Base-by-base conservation (phyloP, 2,888 invertebrate genomes). In the Ypsolopha sequella region DNA sequence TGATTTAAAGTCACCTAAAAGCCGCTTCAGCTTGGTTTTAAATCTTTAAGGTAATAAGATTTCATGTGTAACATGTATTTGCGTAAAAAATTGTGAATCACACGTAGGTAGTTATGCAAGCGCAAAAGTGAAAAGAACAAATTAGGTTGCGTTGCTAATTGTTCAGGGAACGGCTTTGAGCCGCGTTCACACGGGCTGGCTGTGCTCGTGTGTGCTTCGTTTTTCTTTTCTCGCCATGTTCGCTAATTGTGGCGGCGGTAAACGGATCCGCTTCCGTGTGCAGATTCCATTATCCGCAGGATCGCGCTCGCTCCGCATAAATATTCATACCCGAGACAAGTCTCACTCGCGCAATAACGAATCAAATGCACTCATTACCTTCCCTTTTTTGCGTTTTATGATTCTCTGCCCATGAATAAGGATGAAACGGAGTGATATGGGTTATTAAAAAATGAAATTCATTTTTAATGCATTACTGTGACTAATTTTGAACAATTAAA, bases 201-300 rank as follows among this genome's bases (percentile, higher is more conserved):
- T 49, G 39, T 24, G 48, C 52, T 52, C 49, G 50, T 47, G 54
- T 54, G 36, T 51, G 49, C 53, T 56, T 48, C 55, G 57, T 61
- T 54, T 61, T 61, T 60, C 58, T 64, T 68, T 69, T 66, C 64
- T 56, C 57, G 56, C 55, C 57, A 55, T 54, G 65, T 56, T 57
- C 61, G 65, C 70, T 79, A 80, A 81, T 82, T 78, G 77, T 69
- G 71, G 71, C 62, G 60, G 70, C 66, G 71, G 72, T 80, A 81
- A 81, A 76, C 78, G 70, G 70, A 79, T 80, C 68, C 68, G 68
- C 67, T 73, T 67, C 70, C 71, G 74, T 76, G 78, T 78, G 77
- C 76, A 75, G 79, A 84, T 85, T 82, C 73, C 71, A 80, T 82
- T 84, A 84, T 76, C 73, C 67, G 71, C 61, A 70, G 74, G 75